Evolutionary conservation across 2,797 vertebrate species (phyloP), one percentile per base, ranked within the genome.

Genomic region (Heliangelus exortis): DNA sequence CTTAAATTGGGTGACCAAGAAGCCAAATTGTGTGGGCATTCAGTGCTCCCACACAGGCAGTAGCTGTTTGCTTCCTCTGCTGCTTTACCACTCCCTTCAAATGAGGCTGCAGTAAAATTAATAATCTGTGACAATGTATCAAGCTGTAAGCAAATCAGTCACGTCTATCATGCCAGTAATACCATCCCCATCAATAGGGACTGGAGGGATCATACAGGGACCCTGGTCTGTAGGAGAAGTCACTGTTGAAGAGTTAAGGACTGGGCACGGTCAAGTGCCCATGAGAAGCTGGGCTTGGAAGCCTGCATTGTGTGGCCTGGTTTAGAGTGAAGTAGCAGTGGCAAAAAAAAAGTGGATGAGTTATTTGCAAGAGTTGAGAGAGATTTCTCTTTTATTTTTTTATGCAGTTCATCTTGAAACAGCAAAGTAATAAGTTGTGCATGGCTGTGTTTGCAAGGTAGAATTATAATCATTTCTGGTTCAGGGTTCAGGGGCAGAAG

Each of bases 21-120:
- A 82, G 48, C 41, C 53, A 63, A 51, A 93, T 93, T 86, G 84
- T 66, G 65, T 21, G 68, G 39, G 55, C 82, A 77, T 33, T 67
- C 26, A 43, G 39, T 7, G 31, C 74, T 93, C 54, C 87, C 67
- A 25, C 2, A 0, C 53, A 75, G 62, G 21, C 34, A 3, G 81
- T 73, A 93, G 86, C 76, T 90, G 81, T 63, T 90, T 72, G 84
- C 89, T 84, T 80, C 77, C 78, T 78, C 62, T 65, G 68, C 83
- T 95, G 67, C 80, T 93, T 92, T 61, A 51, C 72, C 69, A 59
- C 92, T 95, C 82, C 83, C 90, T 96, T 96, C 93, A 97, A 97
- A 97, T 95, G 94, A 96, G 88, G 66, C 93, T 96, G 92, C 96
- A 86, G 95, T 98, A 93, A 98, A 98, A 97, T 97, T 97, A 97